Conservation (phyloP, 2,888 invertebrate species). For the Aradus depressus region DNA sequence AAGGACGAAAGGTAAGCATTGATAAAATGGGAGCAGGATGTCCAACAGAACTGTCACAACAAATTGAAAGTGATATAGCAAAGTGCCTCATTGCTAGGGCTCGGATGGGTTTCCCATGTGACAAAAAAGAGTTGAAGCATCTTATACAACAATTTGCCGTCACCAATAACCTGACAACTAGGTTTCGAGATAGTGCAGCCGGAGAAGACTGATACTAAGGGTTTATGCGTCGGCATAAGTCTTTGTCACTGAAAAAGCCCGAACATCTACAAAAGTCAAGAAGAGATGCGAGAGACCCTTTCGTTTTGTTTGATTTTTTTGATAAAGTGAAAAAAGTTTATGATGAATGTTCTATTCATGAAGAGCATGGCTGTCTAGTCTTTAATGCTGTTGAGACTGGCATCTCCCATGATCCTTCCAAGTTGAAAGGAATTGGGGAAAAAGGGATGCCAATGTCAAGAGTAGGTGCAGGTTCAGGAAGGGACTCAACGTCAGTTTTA, state of each 20-base stretch:
- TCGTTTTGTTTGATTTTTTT: conserved; percentile 32
- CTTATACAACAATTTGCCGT: no score
- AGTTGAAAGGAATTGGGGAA: conserved; percentile 30
- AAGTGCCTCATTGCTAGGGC: no score
- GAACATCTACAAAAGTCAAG: conserved; percentile 32
- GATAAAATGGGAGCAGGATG: conserved; percentile 8
- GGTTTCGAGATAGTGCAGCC: no score
- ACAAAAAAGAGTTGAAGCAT: no score
- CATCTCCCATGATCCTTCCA: conserved; percentile 29
- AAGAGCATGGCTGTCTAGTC: conserved; percentile 22
- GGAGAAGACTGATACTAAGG: conserved; percentile 28
- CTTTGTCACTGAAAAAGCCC: conserved; percentile 30
- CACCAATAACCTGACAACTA: no score
- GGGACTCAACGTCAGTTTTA: conserved; percentile 31
- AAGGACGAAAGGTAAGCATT: no score
- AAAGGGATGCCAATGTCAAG: conserved; percentile 29
- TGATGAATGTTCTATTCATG: conserved; percentile 8
- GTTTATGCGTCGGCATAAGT: conserved; percentile 26
- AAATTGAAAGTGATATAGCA: no score
- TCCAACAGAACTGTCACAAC: conserved; percentile 6
- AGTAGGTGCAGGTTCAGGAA: conserved; percentile 31
- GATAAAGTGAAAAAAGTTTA: conserved; percentile 26
- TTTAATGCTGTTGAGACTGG: conserved; percentile 31
- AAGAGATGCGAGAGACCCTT: conserved; percentile 28
- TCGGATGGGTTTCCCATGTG: no score